Conservation (phyloP, 2,888 invertebrate species). For the Dioctria linearis region DNA sequence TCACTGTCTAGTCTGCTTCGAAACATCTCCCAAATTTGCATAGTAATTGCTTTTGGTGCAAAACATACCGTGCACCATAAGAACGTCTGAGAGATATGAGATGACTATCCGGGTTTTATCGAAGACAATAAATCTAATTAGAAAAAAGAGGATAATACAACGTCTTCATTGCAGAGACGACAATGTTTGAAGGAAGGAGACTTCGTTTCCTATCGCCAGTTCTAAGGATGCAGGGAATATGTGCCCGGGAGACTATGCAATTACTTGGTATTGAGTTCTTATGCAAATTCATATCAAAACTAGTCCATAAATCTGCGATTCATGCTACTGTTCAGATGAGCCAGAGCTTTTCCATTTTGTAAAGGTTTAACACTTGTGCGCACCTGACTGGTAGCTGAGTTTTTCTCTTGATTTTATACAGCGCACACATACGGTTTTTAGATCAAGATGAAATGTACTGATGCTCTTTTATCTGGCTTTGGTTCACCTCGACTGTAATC, state of each 20-base stretch:
- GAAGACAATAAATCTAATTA: conserved; percentile 50
- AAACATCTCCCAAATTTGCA: conserved; percentile 26
- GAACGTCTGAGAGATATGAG: conserved; percentile 46
- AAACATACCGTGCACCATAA: conserved; percentile 35
- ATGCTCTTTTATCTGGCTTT: background rate
- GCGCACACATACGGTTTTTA: background rate
- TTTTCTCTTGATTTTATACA: conserved; percentile 17
- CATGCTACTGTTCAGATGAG: conserved; percentile 25
- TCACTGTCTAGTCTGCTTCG: background rate
- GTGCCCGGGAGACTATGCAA: conserved; percentile 33
- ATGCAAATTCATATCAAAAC: conserved; percentile 35
- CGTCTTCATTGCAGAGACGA: conserved; percentile 29
- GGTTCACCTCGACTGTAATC: background rate
- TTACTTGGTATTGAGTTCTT: conserved; percentile 36
- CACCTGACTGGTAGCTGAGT: conserved; percentile 13
- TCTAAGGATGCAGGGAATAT: conserved; percentile 34
- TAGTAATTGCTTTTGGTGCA: conserved; percentile 44
- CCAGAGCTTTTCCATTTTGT: background rate
- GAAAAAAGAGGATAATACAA: conserved; percentile 33
- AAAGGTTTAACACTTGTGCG: conserved; percentile 35
- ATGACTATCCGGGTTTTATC: conserved; percentile 47
- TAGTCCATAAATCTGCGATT: conserved; percentile 33
- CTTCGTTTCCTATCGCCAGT: background rate
- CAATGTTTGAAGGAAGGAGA: conserved; percentile 1
- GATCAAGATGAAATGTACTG: background rate